Base-by-base conservation (phyloP, 2,888 invertebrate genomes). In the Antitype chi region DNA sequence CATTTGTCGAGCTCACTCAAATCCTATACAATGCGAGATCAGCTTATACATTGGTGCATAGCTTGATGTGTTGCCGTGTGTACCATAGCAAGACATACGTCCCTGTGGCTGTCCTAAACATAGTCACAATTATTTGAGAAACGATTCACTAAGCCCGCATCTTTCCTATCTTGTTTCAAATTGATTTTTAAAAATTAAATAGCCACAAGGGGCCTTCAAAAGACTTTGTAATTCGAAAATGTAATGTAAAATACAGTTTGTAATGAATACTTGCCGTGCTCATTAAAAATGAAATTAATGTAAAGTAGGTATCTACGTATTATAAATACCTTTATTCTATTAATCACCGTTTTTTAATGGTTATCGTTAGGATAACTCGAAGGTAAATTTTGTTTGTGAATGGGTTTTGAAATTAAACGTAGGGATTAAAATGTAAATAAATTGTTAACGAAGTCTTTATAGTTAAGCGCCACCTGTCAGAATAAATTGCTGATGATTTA, bases 181-280 rank as follows among this genome's bases (percentile, higher is more conserved):
- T 73, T 32, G 23, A 25, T 32, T 70, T 83, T 64, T 70, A 76
- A 43, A 78, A 86, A 81, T 87, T 76, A 80, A 80, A 32, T 43
- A 76, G 9, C 86, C 86, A 77, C 85, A 73, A 72, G 87, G 83
- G 87, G 85, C 70, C 77, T 63, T 57, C n/a, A 52, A 73, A 77
- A 74, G n/a, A 69, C 28, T 66, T 64, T 32, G 38, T 74, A 71
- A 71, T 17, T 28, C 60, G 7, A 60, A 76, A 64, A 43, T 69
- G 47, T 60, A 76, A 80, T 74, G 28, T 32, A 67, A 81, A 62
- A 62, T 67, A 70, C n/a, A 53, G 74, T 53, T 64, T 60, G 32
- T 86, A 78, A 78, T 77, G 52, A 70, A 43, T n/a, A 38, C 70
- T 85, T 68, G 8, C 49, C 62, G 57, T 28, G 67, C 47, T 82